A percentile compares a stretch with the other conserved stretches of the same genome.
These are phyloP conservation scores for Sceloporus undulatus DNA, from an alignment of 2,113 vertebrate genomes.

Conservation along the genomic window DNA sequence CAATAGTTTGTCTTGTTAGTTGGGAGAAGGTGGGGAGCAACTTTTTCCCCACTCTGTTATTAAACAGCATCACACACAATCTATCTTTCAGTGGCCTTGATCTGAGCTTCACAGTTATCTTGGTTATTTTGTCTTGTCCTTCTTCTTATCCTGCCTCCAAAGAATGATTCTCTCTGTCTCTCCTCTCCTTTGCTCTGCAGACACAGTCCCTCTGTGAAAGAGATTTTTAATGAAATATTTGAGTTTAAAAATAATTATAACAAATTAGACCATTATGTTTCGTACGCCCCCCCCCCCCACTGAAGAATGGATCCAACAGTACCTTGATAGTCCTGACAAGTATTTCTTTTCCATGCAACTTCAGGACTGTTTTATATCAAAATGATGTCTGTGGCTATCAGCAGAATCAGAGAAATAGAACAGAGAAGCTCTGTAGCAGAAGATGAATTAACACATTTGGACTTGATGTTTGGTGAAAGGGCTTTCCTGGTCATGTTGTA, in stretches of 20 bases:
- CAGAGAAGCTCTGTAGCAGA: slow-evolving; percentile 37
- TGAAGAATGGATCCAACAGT: slow-evolving; percentile 33
- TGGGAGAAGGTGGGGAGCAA: slow-evolving; percentile 21
- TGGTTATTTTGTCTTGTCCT: slow-evolving; percentile 24
- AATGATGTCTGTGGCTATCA: slow-evolving; percentile 44
- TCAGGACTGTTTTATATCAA: slow-evolving; percentile 62
- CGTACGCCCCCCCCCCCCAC: slow-evolving; percentile 36
- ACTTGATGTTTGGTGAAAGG: slow-evolving; percentile 15
- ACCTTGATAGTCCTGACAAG: slow-evolving; percentile 50
- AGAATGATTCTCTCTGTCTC: slow-evolving; percentile 24
- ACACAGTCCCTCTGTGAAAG: slow-evolving; percentile 34
- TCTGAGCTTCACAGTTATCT: slow-evolving; percentile 31
- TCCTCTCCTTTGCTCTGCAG: slow-evolving; percentile 41
- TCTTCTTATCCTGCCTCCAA: not conserved
- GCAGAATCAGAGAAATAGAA: slow-evolving; percentile 56
- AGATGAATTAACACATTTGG: slow-evolving; percentile 43
- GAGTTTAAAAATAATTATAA: slow-evolving; percentile 24
- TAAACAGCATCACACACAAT: not conserved
- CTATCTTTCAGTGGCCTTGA: slow-evolving; percentile 35
- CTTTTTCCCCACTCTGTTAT: not conserved
- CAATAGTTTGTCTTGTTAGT: not conserved
- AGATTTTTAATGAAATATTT: not conserved
- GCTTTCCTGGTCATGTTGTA: slow-evolving; percentile 36
- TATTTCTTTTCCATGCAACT: slow-evolving; percentile 46
- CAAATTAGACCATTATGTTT: slow-evolving; percentile 41